Evolutionary conservation across 1,140 invertebrate species (phyloP), one percentile per base, ranked within the genome.

Genomic region (Araneus ventricosus): DNA sequence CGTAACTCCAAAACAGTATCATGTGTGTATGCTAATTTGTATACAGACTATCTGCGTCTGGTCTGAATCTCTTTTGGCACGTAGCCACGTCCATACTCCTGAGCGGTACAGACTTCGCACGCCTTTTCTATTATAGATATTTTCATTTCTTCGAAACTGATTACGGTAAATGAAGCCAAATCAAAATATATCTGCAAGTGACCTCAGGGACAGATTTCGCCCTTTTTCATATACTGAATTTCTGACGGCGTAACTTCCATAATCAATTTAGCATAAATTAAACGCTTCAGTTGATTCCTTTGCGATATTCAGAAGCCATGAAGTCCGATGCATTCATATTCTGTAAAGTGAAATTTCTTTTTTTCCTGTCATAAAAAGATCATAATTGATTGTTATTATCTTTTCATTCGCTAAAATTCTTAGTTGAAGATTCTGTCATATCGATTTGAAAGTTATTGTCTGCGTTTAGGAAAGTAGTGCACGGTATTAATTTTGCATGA

Each of bases 81-180:
- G n/a, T n/a, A n/a, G n/a, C n/a, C n/a, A n/a, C n/a, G n/a, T n/a
- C n/a, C n/a, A n/a, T n/a, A n/a, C n/a, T n/a, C n/a, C n/a, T n/a
- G n/a, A n/a, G n/a, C n/a, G n/a, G n/a, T n/a, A n/a, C n/a, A n/a
- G n/a, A n/a, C n/a, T n/a, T n/a, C n/a, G n/a, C n/a, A n/a, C n/a
- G n/a, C n/a, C n/a, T n/a, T n/a, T n/a, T n/a, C 6, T 39, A 3
- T 39, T 6, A 39, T 41, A 41, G 4, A 5, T 30, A 70, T 70
- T 70, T 70, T 70, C 67, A 70, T 70, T 70, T 30, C 67, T 70
- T 70, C 63, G 24, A n/a, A n/a, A 67, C 27, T 24, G 24, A 67
- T 67, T n/a, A 30, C 27, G 27, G 27, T 30, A 70, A 34, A 30
- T 70, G 27, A 34, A 70, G 67, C 67, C 4, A 70, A 30, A 70